Conservation (phyloP, 2,888 invertebrate genomes). For the Neoitamus cyanurus region DNA sequence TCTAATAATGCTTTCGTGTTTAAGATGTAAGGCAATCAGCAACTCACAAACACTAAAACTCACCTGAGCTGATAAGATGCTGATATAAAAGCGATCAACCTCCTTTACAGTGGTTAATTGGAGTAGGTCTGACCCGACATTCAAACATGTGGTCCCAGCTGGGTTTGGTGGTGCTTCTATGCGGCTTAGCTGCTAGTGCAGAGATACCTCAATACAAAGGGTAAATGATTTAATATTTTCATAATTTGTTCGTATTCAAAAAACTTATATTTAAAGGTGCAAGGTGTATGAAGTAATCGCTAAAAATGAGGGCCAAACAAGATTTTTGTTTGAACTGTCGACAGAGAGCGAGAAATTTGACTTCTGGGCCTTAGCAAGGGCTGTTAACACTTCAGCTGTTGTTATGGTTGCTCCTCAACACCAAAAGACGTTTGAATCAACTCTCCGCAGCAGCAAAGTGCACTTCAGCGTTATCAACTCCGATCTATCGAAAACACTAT, state of each 20-base stretch:
- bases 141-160: slow-evolving; percentile 1
- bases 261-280: background rate
- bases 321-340: background rate
- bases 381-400: background rate
- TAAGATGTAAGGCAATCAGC: background rate
- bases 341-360: background rate
- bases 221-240: background rate
- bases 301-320: background rate
- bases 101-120: background rate
- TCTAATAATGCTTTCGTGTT: background rate
- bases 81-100: background rate
- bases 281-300: slow-evolving; percentile 8
- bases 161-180: background rate
- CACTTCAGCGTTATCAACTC: background rate
- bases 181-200: background rate
- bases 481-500: background rate
- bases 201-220: slow-evolving; percentile 37
- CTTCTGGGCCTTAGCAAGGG: slow-evolving; percentile 11
- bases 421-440: background rate
- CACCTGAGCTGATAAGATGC: background rate
- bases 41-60: background rate
- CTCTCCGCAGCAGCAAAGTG: background rate
- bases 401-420: background rate
- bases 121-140: background rate
- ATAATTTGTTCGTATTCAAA: background rate